A percentile compares a stretch with the other conserved stretches of the same genome.
Evolutionary conservation across 2,113 vertebrate genomes (phyloP).

Genomic region (Pachyramphus minor): DNA sequence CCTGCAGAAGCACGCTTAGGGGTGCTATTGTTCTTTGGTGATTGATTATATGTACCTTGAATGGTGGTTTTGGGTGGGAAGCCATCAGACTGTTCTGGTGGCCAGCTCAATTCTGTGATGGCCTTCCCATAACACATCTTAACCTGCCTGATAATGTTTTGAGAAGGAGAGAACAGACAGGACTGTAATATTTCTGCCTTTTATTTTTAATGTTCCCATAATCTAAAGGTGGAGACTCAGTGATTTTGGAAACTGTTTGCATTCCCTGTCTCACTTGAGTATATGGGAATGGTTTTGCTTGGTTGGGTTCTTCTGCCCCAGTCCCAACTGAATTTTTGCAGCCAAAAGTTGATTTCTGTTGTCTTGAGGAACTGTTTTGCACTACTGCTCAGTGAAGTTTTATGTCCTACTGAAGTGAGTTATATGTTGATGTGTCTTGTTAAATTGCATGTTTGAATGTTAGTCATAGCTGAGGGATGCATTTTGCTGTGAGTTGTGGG

Average conservation of each 20-base stretch:
- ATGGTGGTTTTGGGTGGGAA: not conserved
- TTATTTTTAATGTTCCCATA: not conserved
- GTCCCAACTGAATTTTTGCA: not conserved
- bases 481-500: not conserved
- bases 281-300: not conserved
- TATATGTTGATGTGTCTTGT: not conserved
- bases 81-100: rapidly evolving
- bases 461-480: not conserved
- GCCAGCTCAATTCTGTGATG: not conserved
- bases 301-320: not conserved
- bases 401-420: not conserved
- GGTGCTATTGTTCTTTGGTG: not conserved
- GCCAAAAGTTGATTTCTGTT: not conserved
- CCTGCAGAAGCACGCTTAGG: not conserved
- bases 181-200: not conserved
- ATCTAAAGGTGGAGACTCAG: not conserved
- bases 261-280: not conserved
- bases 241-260: not conserved
- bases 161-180: rapidly evolving
- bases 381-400: rapidly evolving
- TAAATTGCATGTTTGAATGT: not conserved
- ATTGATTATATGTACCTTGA: not conserved
- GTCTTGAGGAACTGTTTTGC: not conserved
- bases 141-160: not conserved
- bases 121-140: not conserved